Base-by-base conservation (phyloP, 2,888 invertebrate genomes). In the Synanthedon vespiformis region DNA sequence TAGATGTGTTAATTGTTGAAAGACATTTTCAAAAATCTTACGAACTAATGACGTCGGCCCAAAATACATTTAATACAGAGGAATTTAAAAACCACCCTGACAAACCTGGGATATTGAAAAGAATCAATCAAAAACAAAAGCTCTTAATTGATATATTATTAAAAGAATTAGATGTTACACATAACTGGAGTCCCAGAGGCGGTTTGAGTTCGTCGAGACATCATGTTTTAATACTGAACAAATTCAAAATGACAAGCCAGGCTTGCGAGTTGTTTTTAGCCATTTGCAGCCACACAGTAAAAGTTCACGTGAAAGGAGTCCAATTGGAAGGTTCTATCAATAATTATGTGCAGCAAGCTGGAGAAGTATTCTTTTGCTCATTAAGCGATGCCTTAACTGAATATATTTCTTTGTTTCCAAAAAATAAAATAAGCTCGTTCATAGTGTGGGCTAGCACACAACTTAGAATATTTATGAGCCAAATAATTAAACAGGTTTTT, bases 21-120 rank as follows among this genome's bases (percentile, higher is more conserved):
- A 90, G 98, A 63, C 96, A 98, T 78, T 98, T 98, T 71, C 96
- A 97, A 75, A 95, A 95, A 69, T 97, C 97, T 1, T 93, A 96
- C 59, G 90, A 91, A 58, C 85, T 97, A 12, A 90, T 98, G 61
- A 93, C 94, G 34, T 70, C 73, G 52, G 86, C 88, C 16, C 86
- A 87, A 57, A 80, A 76, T 53, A 70, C 75, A 40, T 69, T 88
- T 54, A 78, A 73, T 52, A 72, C 74, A 11, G 81, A 80, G 50
- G 86, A 86, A 62, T 82, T 70, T 53, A 80, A 77, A 58, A 71
- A 55, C 57, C 83, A 87, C 60, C 86, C 86, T 52, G 77, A 79
- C 57, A 77, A 65, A 61, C 61, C 65, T 62, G 83, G 82, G 51
- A 80, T 88, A 61, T 58, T 85, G 40, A 84, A 80, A 56, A 81